Percentiles rank a stretch among this genome's conserved stretches.
These are phyloP conservation scores for Aphodius granarius DNA, from an alignment of 2,888 invertebrate genomes.

Conservation along the genomic window DNA sequence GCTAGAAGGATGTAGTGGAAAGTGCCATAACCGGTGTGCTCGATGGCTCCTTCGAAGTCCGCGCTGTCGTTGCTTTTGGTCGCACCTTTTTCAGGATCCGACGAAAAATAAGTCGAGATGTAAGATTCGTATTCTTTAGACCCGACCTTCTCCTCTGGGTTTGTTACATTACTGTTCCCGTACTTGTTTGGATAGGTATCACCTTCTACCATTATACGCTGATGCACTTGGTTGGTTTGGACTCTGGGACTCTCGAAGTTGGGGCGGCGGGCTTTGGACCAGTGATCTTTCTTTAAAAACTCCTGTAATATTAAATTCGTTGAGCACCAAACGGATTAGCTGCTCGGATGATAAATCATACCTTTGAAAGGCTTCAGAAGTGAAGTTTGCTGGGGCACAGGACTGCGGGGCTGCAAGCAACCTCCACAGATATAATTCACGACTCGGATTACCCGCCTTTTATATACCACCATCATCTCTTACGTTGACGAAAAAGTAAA, in stretches of 20 bases:
- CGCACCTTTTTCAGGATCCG: conserved; percentile 26
- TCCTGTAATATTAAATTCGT: conserved; percentile 42
- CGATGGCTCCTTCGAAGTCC: conserved; percentile 86
- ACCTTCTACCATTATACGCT: conserved; percentile 89
- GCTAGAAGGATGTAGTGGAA: conserved; percentile 88
- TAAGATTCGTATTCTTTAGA: conserved; percentile 60
- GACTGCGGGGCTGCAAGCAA: conserved; percentile 38
- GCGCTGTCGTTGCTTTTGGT: conserved; percentile 67
- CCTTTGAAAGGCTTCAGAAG: conserved; percentile 30
- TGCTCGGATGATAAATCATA: conserved; percentile 16
- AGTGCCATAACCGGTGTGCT: conserved; percentile 83
- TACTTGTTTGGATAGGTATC: conserved; percentile 74
- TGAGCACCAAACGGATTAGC: too few species aligned
- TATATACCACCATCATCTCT: conserved; percentile 17
- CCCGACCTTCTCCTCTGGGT: conserved; percentile 78
- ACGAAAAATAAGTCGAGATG: conserved; percentile 37
- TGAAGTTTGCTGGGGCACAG: conserved; percentile 16
- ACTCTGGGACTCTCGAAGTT: conserved; percentile 26
- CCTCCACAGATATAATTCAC: conserved; percentile 33
- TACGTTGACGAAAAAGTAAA: conserved; percentile 26
- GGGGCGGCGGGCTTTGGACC: conserved; percentile 44
- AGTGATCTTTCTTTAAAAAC: conserved; percentile 44
- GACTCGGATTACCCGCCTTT: conserved; percentile 3
- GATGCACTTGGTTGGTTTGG: conserved; percentile 39
- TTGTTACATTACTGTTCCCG: conserved; percentile 85